phyloP scores from a whole-genome alignment of 2,113 vertebrate species.

The Ardeotis arabs region DNA sequence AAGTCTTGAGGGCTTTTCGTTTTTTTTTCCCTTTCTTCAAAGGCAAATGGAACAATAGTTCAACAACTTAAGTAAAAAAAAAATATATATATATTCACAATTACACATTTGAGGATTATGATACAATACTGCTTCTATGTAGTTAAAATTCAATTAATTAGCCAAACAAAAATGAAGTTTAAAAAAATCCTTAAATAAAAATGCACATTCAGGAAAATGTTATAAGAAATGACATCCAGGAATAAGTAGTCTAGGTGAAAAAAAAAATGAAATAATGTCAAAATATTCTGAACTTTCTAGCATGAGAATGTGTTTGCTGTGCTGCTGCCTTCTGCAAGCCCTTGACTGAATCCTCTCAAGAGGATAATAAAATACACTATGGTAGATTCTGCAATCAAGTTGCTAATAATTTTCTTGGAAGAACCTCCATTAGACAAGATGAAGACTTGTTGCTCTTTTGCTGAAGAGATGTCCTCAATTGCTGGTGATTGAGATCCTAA shows the following conservation, averaged over 20 bases:
- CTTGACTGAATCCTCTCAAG: neutral
- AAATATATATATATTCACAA: neutral
- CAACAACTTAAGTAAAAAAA: neutral
- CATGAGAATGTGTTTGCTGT: neutral
- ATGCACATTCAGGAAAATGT: neutral
- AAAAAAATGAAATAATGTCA: neutral
- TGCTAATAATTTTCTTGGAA: constrained; percentile 11
- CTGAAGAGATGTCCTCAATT: neutral
- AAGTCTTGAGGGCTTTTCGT: neutral
- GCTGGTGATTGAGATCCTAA: neutral
- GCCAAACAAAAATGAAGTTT: neutral
- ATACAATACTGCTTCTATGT: neutral
- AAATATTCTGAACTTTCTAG: neutral
- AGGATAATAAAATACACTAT: neutral
- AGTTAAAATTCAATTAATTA: neutral
- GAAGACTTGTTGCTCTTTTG: neutral
- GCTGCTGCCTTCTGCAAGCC: neutral
- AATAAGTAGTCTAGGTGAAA: neutral
- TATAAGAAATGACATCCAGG: neutral
- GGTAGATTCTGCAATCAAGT: neutral
- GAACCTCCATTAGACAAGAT: neutral
- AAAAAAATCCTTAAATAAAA: neutral
- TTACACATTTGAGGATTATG: neutral
- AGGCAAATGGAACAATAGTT: neutral
- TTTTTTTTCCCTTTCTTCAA: neutral